phyloP scores from a whole-genome alignment of 2,797 vertebrate species.

The Tolypeutes matacus region DNA sequence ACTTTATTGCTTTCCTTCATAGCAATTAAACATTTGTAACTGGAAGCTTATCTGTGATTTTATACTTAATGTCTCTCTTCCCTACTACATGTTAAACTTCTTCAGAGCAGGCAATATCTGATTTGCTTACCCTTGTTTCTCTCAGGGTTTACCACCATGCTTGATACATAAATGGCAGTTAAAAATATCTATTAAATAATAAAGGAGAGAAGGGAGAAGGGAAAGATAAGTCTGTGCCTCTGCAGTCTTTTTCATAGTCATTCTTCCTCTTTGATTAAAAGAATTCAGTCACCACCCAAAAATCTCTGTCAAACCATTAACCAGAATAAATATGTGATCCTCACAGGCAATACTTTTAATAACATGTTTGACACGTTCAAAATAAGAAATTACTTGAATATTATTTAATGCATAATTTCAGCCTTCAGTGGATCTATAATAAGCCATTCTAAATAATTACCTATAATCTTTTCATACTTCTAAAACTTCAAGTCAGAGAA shows the following conservation, averaged over 20 bases:
- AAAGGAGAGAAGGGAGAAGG: neutral
- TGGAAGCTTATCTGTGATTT: neutral
- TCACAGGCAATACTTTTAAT: conserved; percentile 64
- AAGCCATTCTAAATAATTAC: conserved; percentile 77
- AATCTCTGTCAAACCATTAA: conserved; percentile 69
- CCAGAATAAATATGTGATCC: conserved; percentile 61
- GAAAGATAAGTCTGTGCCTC: neutral
- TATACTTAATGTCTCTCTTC: neutral
- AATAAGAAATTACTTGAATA: conserved; percentile 71
- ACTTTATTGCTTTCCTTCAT: neutral
- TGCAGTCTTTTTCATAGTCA: neutral
- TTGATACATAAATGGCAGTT: neutral
- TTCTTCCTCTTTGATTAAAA: conserved; percentile 46
- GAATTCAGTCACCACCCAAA: conserved; percentile 43
- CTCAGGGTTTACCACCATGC: neutral
- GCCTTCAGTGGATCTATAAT: conserved; percentile 75
- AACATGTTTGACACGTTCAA: conserved; percentile 77
- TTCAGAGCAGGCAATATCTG: neutral
- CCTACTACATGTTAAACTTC: neutral
- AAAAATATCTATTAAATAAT: conserved; percentile 40
- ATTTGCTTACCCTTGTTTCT: conserved; percentile 10
- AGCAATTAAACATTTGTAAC: neutral
- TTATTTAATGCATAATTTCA: conserved; percentile 73
- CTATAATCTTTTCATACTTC: conserved; percentile 74
- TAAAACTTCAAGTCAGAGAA: conserved; percentile 76